Base-by-base conservation (phyloP, 1,140 invertebrate species). In the Drosophila arawakana region DNA sequence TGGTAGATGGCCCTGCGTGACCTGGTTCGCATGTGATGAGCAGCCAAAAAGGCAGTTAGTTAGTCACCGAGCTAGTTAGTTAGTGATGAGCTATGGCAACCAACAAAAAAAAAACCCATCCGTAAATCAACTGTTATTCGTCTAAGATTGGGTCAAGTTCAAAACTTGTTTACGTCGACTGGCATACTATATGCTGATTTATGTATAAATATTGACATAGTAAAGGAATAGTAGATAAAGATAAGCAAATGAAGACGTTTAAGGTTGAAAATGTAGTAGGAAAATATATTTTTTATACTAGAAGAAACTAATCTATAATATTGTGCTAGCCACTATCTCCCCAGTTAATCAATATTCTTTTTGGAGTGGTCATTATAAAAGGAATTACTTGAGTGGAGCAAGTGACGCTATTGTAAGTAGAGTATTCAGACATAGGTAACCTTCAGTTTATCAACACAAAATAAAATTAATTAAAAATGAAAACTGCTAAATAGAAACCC, bases 1-100 rank as follows among this genome's bases (percentile, higher is more conserved):
- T 30, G 25, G 69, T 69, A 88, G 52, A 67, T 77, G 13, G 62
- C 58, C 7, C 67, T 80, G 76, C 80, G 76, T 88, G 80, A 77
- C 72, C 62, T 50, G 73, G 43, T 63, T 37, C n/a, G 18, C 49
- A 47, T 60, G 44, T 21, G 52, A 34, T 44, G 44, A 71, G n/a
- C 54, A 54, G 55, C 13, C 55, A 21, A 67, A 58, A 62, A 57
- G 25, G 59, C 73, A 47, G 55, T 71, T 58, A 54, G 55, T 39
- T 49, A 49, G 46, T 68, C 54, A 57, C 9, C 54, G 15, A 57
- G 35, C 37, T 41, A 58, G 72, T 76, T 47, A 18, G 43, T 65
- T 72, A 11, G n/a, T 30, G 49, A 55, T 54, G 59, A 71, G 60
- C 43, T 65, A 47, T 49, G 50, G 52, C 43, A 57, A 65, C 35